phyloP scores from a whole-genome alignment of 1,140 invertebrate genomes.

The Hylaeus anthracinus region DNA sequence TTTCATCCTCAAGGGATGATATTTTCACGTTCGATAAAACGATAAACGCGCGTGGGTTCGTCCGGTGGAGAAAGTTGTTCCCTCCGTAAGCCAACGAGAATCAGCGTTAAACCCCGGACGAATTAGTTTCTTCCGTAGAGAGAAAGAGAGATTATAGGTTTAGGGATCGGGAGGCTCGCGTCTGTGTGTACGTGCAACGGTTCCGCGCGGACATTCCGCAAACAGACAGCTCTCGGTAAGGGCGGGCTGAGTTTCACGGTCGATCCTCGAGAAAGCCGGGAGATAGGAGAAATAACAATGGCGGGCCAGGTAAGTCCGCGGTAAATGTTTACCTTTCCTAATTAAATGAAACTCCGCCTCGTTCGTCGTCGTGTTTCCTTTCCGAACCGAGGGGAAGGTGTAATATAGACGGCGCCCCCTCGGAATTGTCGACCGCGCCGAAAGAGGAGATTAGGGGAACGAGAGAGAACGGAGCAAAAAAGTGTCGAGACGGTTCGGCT shows the following conservation, averaged over 20 bases:
- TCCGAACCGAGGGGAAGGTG: neutral
- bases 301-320: slow-evolving; percentile 25
- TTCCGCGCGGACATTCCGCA: slow-evolving; percentile 4
- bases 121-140: neutral
- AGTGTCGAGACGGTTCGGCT: neutral
- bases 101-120: neutral
- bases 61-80: slow-evolving; percentile 1
- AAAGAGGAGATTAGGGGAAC: neutral
- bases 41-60: neutral
- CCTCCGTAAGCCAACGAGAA: neutral
- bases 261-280: slow-evolving; percentile 30
- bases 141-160: neutral
- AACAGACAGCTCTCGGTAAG: slow-evolving; percentile 22
- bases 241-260: slow-evolving; percentile 18
- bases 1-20: neutral
- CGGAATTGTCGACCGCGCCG: neutral
- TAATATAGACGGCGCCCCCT: neutral
- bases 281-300: slow-evolving; percentile 43
- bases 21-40: neutral
- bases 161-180: neutral
- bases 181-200: neutral
- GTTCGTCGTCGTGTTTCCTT: slow-evolving; percentile 12
- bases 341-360: slow-evolving; percentile 49
- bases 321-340: slow-evolving; percentile 51
- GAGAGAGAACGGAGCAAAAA: neutral